Percentiles rank a stretch among this genome's conserved stretches.
Conservation (phyloP, 2,797 vertebrate genomes). For the Bradypodion pumilum region DNA sequence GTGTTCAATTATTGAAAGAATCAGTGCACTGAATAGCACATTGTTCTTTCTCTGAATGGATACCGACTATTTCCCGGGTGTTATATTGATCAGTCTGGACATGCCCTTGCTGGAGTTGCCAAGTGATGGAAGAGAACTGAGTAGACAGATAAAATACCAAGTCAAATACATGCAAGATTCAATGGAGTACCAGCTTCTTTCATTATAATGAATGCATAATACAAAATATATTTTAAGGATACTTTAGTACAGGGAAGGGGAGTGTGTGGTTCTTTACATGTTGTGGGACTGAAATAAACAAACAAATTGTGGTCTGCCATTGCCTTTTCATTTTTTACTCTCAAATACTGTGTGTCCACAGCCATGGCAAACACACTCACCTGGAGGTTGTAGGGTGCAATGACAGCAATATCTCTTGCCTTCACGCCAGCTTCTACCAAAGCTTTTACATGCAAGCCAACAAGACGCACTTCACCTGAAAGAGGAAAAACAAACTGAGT, state of each 20-base stretch:
- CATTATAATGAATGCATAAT: not conserved
- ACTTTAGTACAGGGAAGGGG: not conserved
- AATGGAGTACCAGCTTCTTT: not conserved
- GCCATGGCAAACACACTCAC: slow-evolving; percentile 66
- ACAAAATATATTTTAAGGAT: not conserved
- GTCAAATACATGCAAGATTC: not conserved
- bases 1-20: too few species aligned
- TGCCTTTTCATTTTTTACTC: rapidly evolving
- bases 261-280: not conserved
- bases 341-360: not conserved
- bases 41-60: too few species aligned
- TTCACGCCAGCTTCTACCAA: slow-evolving; percentile 88
- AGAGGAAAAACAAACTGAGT: slow-evolving; percentile 20
- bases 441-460: slow-evolving; percentile 84
- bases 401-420: slow-evolving; percentile 87
- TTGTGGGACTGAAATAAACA: too few species aligned
- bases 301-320: too few species aligned
- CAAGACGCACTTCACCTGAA: slow-evolving; percentile 92
- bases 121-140: not conserved
- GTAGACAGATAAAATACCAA: not conserved
- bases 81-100: too few species aligned
- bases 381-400: slow-evolving; percentile 96
- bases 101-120: not conserved
- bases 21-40: too few species aligned
- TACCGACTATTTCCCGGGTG: too few species aligned